Base-by-base conservation (phyloP, 2,888 invertebrate genomes). In the Schrankia costaestrigalis region DNA sequence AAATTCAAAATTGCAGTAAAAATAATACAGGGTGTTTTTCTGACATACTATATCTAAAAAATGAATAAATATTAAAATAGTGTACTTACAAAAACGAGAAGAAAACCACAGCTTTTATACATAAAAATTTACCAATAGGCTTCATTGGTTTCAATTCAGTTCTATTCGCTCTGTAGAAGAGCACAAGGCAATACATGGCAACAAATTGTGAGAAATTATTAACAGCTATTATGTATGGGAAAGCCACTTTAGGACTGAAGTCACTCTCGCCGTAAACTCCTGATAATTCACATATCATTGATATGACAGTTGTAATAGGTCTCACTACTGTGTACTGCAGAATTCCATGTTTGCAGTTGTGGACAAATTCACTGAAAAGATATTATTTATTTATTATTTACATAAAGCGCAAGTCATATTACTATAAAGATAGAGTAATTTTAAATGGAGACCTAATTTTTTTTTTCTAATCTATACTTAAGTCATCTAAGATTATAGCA, bases 81-180 rank as follows among this genome's bases (percentile, higher is more conserved):
- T 32, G 26, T 53, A 92, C 96, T 94, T 91, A 98, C 98, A 98
- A 98, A 85, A 98, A 98, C 26, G 98, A 98, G 76, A 98, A 96
- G 89, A 98, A 98, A 12, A 98, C 97, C 33, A 98, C 97, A 52
- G 97, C 96, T 87, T 98, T 98, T 57, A 98, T 97, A 78, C 98
- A 98, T 31, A 98, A 89, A 85, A 98, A 98, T 82, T 98, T 98
- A 26, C 96, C 95, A 49, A 98, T 90, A 0, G 98, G 98, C 68
- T 93, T 94, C 94, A 98, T 97, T 3, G 97, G 97, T 56, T 92
- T 91, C 26, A 98, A 81, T 75, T 97, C 96, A 34, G 93, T 91
- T 61, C 92, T 91, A 73, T 95, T 97, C 3, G 97, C 97, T 76
- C 91, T 92, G 71, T 98, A 98, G 80, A 98, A 98, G 47, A 98